phyloP scores from a whole-genome alignment of 2,113 vertebrate species.

The Notothenia coriiceps region DNA sequence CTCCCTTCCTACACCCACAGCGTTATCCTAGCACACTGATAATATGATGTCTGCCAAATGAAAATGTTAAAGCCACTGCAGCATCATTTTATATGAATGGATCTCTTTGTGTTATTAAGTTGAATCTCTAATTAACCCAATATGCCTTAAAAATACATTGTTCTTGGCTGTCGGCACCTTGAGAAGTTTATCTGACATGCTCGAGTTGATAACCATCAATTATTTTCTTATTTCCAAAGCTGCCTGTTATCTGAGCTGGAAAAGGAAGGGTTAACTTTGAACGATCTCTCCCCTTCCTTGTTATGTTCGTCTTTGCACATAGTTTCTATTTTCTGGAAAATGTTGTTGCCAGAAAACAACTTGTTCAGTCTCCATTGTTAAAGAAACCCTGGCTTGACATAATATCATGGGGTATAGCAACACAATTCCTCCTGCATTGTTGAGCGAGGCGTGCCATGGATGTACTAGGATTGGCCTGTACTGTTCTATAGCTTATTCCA shows the following conservation, averaged over 20 bases:
- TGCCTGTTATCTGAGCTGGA: constrained; percentile 1
- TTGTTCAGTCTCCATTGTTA: constrained; percentile 44
- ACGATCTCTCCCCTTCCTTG: constrained; percentile 32
- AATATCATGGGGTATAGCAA: constrained; percentile 26
- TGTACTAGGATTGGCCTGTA: background rate
- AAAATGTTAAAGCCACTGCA: constrained; percentile 17
- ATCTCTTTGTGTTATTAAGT: constrained; percentile 20
- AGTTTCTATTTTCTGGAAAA: constrained; percentile 39
- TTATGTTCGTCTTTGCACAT: constrained; percentile 35
- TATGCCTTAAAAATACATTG: constrained; percentile 25
- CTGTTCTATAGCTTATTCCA: background rate
- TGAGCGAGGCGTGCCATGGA: constrained; percentile 24
- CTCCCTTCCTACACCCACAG: constrained; percentile 45
- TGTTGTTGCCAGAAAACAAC: constrained; percentile 39
- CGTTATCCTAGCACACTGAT: constrained; percentile 28
- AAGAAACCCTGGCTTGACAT: constrained; percentile 8
- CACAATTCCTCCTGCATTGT: constrained; percentile 59
- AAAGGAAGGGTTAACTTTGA: constrained; percentile 23
- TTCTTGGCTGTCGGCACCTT: constrained; percentile 29
- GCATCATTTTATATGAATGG: constrained; percentile 1
- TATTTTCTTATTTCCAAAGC: background rate
- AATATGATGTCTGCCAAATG: constrained; percentile 32
- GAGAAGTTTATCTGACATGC: constrained; percentile 28
- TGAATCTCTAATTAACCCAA: constrained; percentile 31
- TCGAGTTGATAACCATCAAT: constrained; percentile 44